Base-by-base conservation (phyloP, 2,797 vertebrate genomes). In the Ctenopoma kingsleyae region DNA sequence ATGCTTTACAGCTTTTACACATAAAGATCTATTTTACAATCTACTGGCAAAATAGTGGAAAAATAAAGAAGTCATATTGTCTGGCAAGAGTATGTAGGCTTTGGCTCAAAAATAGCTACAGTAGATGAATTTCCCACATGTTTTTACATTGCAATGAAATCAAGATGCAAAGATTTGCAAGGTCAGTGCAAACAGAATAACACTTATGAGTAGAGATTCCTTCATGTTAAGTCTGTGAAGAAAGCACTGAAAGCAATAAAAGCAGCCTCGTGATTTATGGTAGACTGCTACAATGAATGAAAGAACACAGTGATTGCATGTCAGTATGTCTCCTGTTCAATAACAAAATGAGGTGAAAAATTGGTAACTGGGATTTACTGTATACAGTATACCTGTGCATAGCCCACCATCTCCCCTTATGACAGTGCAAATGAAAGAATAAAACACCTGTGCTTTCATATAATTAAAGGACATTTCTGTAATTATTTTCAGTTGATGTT, bases 21-120 rank as follows among this genome's bases (percentile, higher is more conserved):
- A 55, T 64, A 35, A n/a, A 64, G n/a, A 51, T 64, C 51, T 54
- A 30, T 54, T 49, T 69, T 63, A 59, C n/a, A 44, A 32, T 50
- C 51, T 54, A 3, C 30, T 50, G 23, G 30, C 30, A 8, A 75
- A 48, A 63, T 65, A 25, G 61, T 57, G 20, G 23, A 67, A 56
- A 38, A 52, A 64, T 19, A 41, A 63, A 67, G 5, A 56, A 13
- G 11, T 19, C 16, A 12, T 8, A 51, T 19, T 57, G 16, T 65
- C 50, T 68, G 64, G 44, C 49, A 48, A 49, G 41, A 38, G 22
- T 61, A 40, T 51, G 27, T 41, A 35, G 36, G 15, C 11, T 74
- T 69, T 52, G 66, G 63, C 59, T 57, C 25, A 23, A 38, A 41
- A 55, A 54, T 7, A n/a, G 35, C 38, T 20, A 8, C 12, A 23